These are phyloP conservation scores for Heliothis virescens DNA, from an alignment of 1,140 invertebrate species.

Conservation along the genomic window DNA sequence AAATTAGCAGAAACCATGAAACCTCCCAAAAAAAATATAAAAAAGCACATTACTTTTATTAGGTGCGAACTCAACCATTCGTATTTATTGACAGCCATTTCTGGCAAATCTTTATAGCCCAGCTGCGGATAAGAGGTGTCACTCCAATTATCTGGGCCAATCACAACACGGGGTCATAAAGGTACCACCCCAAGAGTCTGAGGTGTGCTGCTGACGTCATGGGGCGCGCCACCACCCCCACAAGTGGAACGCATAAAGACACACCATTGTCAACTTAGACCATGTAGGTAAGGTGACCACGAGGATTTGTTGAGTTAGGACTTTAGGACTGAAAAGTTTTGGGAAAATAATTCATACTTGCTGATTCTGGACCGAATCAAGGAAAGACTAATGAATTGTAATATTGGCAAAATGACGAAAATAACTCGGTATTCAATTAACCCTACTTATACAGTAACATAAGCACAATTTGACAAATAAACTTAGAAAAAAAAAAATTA, in stretches of 20 bases:
- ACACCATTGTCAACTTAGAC: slow-evolving; percentile 26
- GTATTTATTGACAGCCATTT: background rate
- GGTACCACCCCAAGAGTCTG: background rate
- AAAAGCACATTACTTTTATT: background rate
- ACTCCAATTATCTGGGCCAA: background rate
- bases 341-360: background rate
- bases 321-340: background rate
- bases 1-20: background rate
- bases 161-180: slow-evolving; percentile 5
- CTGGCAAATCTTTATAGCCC: background rate
- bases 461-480: background rate
- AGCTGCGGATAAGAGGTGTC: background rate
- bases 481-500: background rate
- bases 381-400: background rate
- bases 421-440: too few species aligned
- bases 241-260: slow-evolving; percentile 33
- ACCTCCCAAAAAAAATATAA: background rate
- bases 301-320: background rate
- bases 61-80: background rate
- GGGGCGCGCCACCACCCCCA: slow-evolving; percentile 16
- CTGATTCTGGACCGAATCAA: background rate
- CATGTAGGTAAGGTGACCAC: background rate
- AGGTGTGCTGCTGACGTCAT: slow-evolving; percentile 37
- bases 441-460: too few species aligned
- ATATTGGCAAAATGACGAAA: background rate